Evolutionary conservation across 2,797 vertebrate genomes (phyloP), one percentile per base, ranked within the genome.

Genomic region (Gobio occitaniae): DNA sequence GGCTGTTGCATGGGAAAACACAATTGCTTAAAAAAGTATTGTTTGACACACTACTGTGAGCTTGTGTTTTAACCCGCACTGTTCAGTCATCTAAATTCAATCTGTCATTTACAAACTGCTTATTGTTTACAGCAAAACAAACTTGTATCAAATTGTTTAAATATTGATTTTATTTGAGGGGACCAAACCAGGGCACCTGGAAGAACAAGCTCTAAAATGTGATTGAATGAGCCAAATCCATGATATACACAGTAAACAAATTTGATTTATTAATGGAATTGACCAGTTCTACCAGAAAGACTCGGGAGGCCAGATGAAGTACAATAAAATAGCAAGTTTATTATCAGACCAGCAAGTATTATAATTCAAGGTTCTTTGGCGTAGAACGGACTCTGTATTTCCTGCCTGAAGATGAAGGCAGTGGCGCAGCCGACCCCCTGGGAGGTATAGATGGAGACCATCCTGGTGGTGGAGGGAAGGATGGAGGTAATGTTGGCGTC

Each of bases 31-130:
- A 32, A 41, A 25, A 6, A 70, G 75, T 2, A 70, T 78, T 69
- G 25, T 70, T 78, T 84, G 74, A 84, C 47, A 56, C n/a, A 56
- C 32, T 71, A 38, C 36, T 59, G 21, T 77, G 74, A n/a, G 17
- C 25, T 48, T 70, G 63, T 52, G 10, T 70, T 84, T 69, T 21
- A 32, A 10, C 50, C 12, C 63, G 11, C 65, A 32, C 21, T 69
- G 74, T 44, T 66, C 29, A 16, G 36, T 78, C 17, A 78, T 59
- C 36, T 61, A n/a, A 84, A 70, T 70, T 78, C 65, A 78, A n/a
- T 70, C 25, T 61, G 3, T 83, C 25, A 68, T 68, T 78, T 78
- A 78, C 32, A 70, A 69, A 47, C 36, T 54, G 32, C 19, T 41
- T 13, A 41, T 32, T 66, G 72, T 68, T 84, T 48, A 8, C 16